Evolutionary conservation across 2,888 invertebrate species (phyloP).

Genomic region (Polydrusus tereticollis): DNA sequence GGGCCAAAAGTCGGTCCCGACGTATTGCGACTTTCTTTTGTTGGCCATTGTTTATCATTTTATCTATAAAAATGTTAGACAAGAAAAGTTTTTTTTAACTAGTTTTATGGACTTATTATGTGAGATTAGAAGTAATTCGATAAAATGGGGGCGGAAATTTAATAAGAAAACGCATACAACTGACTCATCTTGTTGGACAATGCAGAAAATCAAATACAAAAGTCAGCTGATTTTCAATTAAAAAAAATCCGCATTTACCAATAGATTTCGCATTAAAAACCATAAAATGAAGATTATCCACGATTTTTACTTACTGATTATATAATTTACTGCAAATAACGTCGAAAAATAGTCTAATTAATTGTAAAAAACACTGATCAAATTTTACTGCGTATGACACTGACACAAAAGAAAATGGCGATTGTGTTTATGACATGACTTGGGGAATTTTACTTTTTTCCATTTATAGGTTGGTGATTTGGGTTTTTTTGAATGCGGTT

Average conservation of each 20-base stretch:
- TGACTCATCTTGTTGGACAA: slow-evolving; percentile 45
- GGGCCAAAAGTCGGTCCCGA: background rate
- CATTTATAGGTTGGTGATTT: slow-evolving; percentile 14
- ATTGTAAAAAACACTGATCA: slow-evolving; percentile 51
- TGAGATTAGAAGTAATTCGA: background rate
- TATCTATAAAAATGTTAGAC: background rate
- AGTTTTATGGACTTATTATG: background rate
- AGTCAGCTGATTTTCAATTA: slow-evolving; percentile 53
- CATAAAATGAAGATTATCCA: background rate
- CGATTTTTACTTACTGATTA: slow-evolving; percentile 6
- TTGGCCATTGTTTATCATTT: background rate
- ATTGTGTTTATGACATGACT: slow-evolving; percentile 42
- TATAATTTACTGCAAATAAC: slow-evolving; percentile 23
- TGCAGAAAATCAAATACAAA: slow-evolving; percentile 44
- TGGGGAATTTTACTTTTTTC: slow-evolving; percentile 19
- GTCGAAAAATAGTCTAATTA: slow-evolving; percentile 18
- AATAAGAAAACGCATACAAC: slow-evolving; percentile 39
- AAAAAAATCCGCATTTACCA: slow-evolving; percentile 23
- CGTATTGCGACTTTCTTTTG: slow-evolving; percentile 6
- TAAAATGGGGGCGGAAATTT: slow-evolving; percentile 48
- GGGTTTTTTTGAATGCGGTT: background rate
- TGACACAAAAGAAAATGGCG: slow-evolving; percentile 58
- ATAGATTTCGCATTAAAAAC: background rate
- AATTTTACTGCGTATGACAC: slow-evolving; percentile 58
- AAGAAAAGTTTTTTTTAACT: background rate